These are phyloP conservation scores for Sphenodon punctatus DNA, from an alignment of 2,797 vertebrate species.

Conservation along the genomic window DNA sequence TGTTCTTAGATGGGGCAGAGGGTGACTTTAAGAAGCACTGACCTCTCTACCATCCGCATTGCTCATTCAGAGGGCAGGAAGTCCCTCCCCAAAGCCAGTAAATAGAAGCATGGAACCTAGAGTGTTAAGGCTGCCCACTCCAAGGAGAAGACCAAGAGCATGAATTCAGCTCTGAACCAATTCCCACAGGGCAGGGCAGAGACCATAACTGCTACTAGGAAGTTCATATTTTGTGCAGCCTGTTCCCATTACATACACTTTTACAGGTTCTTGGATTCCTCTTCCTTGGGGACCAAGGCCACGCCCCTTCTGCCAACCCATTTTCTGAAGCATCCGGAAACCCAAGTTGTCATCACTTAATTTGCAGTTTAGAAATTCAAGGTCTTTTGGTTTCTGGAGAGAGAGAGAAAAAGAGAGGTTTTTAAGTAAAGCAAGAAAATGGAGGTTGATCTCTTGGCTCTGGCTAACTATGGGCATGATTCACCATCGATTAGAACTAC, in stretches of 20 bases:
- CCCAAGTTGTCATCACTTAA: conserved; percentile 78
- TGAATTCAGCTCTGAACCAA: not conserved
- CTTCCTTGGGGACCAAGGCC: conserved; percentile 76
- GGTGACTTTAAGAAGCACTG: not conserved
- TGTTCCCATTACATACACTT: conserved; percentile 70
- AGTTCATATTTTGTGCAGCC: no score
- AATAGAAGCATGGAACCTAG: not conserved
- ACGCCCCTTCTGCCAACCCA: conserved; percentile 82
- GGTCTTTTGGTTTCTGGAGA: conserved; percentile 72
- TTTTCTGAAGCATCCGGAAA: conserved; percentile 82
- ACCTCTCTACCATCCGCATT: not conserved
- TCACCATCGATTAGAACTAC: no score
- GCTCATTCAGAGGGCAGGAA: not conserved
- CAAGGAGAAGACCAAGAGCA: not conserved
- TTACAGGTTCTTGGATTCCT: conserved; percentile 78
- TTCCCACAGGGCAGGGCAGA: not conserved
- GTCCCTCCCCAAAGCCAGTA: not conserved
- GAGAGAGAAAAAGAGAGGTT: not conserved
- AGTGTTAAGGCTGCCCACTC: not conserved
- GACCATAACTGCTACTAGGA: not conserved
- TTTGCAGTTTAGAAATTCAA: conserved; percentile 75
- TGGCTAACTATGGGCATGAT: no score
- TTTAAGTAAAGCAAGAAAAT: not conserved
- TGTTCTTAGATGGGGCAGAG: no score
- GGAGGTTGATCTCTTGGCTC: not conserved